Evolutionary conservation across 2,113 vertebrate species (phyloP).

Genomic region (Lethenteron camtschaticum): DNA sequence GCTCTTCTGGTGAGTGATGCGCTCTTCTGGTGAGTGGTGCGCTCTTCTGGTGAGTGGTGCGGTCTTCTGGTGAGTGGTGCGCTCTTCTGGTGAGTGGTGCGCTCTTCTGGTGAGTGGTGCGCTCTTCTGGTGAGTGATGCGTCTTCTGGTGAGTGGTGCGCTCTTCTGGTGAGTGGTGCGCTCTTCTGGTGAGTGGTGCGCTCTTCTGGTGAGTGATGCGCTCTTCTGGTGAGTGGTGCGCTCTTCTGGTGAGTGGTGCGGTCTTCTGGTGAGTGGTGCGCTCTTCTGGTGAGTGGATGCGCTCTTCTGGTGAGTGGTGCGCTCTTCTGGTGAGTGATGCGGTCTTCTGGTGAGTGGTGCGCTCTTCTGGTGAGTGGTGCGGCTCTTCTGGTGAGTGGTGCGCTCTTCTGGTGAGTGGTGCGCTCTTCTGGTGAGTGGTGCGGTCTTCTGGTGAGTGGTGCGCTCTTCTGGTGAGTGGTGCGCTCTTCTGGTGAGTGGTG

Average conservation of each 20-base stretch:
- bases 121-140: too few species aligned
- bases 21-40: too few species aligned
- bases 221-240: conserved; percentile 25
- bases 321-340: conserved; percentile 35
- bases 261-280: conserved; percentile 32
- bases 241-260: background rate
- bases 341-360: conserved; percentile 25
- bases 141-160: conserved; percentile 32
- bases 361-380: conserved; percentile 10
- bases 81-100: too few species aligned
- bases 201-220: conserved; percentile 33
- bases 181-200: too few species aligned
- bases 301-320: too few species aligned
- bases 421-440: background rate
- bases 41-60: too few species aligned
- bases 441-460: conserved; percentile 33
- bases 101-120: too few species aligned
- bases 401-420: conserved; percentile 24
- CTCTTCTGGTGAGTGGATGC: conserved; percentile 26
- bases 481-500: background rate
- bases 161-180: conserved; percentile 25
- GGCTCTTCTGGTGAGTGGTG: conserved; percentile 32
- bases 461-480: conserved; percentile 24
- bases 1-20: too few species aligned
- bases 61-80: too few species aligned